phyloP scores from a whole-genome alignment of 2,113 vertebrate genomes.

The Danionella cerebrum region DNA sequence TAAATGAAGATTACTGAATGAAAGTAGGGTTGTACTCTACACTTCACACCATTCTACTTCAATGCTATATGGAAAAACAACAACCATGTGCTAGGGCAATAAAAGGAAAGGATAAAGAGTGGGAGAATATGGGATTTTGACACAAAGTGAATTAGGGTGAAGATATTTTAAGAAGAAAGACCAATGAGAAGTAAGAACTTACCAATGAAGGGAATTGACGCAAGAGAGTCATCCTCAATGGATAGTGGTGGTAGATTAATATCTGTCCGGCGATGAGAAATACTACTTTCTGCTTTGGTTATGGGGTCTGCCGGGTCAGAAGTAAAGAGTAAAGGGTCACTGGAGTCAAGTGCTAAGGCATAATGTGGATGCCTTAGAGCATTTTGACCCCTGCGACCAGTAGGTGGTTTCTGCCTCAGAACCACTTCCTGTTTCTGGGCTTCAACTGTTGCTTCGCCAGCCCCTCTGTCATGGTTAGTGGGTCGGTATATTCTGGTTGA shows the following conservation, averaged over 20 bases:
- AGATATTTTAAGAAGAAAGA: constrained; percentile 5
- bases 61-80: constrained; percentile 27
- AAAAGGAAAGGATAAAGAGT: not conserved
- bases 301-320: constrained; percentile 45
- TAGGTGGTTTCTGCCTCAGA: constrained; percentile 86
- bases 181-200: constrained; percentile 45
- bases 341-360: constrained; percentile 68
- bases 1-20: constrained; percentile 38
- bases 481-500: constrained; percentile 55
- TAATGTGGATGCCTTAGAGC: constrained; percentile 76
- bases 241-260: constrained; percentile 70
- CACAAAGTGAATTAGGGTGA: not conserved
- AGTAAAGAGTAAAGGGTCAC: constrained; percentile 63
- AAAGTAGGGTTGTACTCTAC: constrained; percentile 10
- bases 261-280: constrained; percentile 47
- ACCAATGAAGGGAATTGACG: constrained; percentile 97
- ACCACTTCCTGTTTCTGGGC: constrained; percentile 74
- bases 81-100: not conserved
- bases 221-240: constrained; percentile 82
- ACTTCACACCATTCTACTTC: constrained; percentile 19
- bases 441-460: constrained; percentile 54
- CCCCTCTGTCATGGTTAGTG: constrained; percentile 63
- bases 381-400: constrained; percentile 72
- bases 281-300: constrained; percentile 19
- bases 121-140: not conserved